A percentile compares a stretch with the other conserved stretches of the same genome.
Evolutionary conservation across 2,113 vertebrate genomes (phyloP).

Genomic region (Vireo altiloquus): DNA sequence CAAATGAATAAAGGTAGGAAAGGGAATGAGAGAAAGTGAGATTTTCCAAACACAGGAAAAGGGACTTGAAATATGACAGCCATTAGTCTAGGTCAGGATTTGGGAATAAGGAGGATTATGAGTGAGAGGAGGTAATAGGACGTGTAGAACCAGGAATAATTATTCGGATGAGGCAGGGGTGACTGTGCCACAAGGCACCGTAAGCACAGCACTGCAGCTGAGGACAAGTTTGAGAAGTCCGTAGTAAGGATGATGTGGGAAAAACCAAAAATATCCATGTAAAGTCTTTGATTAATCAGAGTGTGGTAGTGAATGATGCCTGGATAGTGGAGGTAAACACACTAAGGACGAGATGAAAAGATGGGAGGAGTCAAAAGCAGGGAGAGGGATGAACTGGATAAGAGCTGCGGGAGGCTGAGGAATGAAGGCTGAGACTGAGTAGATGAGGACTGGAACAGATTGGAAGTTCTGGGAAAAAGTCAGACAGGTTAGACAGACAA

Average conservation of each 20-base stretch:
- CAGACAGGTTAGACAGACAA: not conserved
- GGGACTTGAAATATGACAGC: not conserved
- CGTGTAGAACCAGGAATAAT: not conserved
- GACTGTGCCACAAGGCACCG: not conserved
- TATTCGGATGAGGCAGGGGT: not conserved
- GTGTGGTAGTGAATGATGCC: not conserved
- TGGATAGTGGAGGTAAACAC: not conserved
- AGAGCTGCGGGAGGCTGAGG: not conserved
- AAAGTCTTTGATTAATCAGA: not conserved
- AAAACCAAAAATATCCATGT: not conserved
- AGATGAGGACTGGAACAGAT: not conserved
- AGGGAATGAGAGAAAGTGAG: not conserved
- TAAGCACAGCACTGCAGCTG: not conserved
- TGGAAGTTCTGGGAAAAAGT: not conserved
- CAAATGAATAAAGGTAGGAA: not conserved
- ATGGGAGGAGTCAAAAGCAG: not conserved
- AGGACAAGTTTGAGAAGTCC: not conserved
- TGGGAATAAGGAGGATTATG: not conserved
- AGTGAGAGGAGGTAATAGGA: not conserved
- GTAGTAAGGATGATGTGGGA: not conserved
- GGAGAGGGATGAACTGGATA: not conserved
- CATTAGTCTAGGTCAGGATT: not conserved
- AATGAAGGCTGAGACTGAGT: not conserved
- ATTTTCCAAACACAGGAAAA: not conserved
- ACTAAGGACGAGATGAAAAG: not conserved